Conservation (phyloP, 1,140 invertebrate species). For the Sitobion miscanthi region DNA sequence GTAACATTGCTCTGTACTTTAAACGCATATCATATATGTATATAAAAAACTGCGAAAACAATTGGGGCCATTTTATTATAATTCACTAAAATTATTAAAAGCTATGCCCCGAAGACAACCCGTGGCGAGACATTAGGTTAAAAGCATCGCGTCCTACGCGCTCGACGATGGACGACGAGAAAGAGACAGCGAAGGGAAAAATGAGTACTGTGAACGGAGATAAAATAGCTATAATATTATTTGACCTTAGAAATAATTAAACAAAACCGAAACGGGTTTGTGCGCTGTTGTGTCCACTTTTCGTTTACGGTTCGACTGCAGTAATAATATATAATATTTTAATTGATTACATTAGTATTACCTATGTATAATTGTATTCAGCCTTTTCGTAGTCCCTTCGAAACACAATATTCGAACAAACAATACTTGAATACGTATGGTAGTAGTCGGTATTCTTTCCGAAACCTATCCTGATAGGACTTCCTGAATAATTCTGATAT, state of each 20-base stretch:
- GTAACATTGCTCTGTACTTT: background rate
- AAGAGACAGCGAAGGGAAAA: background rate
- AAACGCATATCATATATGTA: background rate
- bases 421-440: no score
- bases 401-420: no score
- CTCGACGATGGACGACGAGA: background rate
- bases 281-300: background rate
- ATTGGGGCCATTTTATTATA: background rate
- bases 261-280: background rate
- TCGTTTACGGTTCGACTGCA: background rate
- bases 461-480: no score
- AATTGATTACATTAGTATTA: background rate
- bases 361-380: no score
- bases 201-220: background rate
- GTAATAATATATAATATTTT: background rate
- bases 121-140: background rate
- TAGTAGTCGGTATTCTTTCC: no score
- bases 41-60: background rate
- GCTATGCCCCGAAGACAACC: background rate
- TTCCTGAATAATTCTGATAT: no score
- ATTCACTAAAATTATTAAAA: slow-evolving; percentile 3
- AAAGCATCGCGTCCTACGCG: background rate
- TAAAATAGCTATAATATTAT: background rate
- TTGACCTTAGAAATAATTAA: background rate
- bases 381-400: no score